Percentiles rank a stretch among this genome's conserved stretches.
These are phyloP conservation scores for Sipha flava DNA, from an alignment of 1,140 invertebrate genomes.

Conservation along the genomic window DNA sequence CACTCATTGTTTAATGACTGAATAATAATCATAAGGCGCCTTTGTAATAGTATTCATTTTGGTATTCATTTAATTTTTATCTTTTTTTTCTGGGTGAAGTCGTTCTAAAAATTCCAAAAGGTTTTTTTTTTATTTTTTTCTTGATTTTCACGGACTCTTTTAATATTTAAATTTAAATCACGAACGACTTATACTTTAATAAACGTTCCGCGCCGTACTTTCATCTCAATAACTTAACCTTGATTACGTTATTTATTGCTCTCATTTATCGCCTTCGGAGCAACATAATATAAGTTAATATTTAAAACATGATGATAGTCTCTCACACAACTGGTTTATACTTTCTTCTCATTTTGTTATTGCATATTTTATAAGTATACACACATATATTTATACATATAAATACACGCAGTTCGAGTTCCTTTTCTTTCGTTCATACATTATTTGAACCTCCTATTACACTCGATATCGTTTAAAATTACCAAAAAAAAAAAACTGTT, in stretches of 20 bases:
- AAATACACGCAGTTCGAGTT: background rate
- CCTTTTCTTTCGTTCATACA: background rate
- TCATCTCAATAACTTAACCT: background rate
- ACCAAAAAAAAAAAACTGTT: background rate
- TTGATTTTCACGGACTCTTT: background rate
- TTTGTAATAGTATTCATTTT: background rate
- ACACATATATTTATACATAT: no score
- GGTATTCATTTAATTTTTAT: background rate
- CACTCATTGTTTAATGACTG: background rate
- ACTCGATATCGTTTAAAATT: background rate
- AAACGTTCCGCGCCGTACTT: background rate
- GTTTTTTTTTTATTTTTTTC: background rate
- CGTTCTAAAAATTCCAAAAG: background rate
- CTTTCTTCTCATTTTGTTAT: conserved; percentile 16
- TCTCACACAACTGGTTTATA: background rate
- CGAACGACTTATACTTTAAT: background rate
- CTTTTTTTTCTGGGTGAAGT: background rate
- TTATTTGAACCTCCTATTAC: background rate
- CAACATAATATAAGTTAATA: background rate
- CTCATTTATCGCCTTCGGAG: background rate
- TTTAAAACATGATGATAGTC: background rate
- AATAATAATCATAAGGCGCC: no score
- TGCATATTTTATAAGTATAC: background rate
- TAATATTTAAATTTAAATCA: background rate
- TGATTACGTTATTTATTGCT: background rate